Conservation (phyloP, 1,140 invertebrate genomes). For the Pogonomyrmex californicus region DNA sequence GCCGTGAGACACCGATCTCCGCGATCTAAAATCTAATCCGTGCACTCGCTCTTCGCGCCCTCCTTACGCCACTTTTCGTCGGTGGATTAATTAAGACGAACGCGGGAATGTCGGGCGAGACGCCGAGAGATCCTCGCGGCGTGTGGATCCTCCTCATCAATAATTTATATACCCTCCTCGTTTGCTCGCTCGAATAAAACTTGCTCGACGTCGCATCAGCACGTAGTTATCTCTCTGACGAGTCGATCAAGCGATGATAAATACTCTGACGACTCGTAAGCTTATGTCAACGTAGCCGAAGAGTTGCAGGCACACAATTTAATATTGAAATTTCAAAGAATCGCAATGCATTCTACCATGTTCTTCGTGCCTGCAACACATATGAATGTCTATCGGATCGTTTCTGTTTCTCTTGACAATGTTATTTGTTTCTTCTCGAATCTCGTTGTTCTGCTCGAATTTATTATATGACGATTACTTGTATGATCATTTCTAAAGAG, state of each 20-base stretch:
- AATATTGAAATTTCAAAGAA: neutral
- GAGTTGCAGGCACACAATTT: neutral
- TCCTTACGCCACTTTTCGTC: slow-evolving; percentile 11
- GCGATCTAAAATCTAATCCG: slow-evolving; percentile 50
- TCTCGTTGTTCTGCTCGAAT: neutral
- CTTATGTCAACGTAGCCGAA: neutral
- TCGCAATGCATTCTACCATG: neutral
- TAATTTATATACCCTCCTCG: slow-evolving; percentile 37
- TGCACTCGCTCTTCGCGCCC: neutral
- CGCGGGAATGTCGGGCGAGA: slow-evolving; percentile 7
- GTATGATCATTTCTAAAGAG: neutral
- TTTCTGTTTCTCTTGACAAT: neutral
- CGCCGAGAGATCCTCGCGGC: neutral
- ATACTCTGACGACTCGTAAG: slow-evolving; percentile 9
- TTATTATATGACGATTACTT: neutral
- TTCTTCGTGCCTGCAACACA: neutral
- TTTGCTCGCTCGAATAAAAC: neutral
- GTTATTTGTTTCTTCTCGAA: neutral
- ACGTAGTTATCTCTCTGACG: neutral
- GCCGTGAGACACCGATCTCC: slow-evolving; percentile 20
- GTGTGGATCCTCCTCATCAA: slow-evolving; percentile 12
- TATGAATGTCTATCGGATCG: neutral
- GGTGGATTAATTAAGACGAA: slow-evolving; percentile 23
- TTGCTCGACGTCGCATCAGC: neutral
- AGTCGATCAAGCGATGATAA: slow-evolving; percentile 9